Evolutionary conservation across 2,888 invertebrate genomes (phyloP), one percentile per base, ranked within the genome.

Genomic region (Drosophila eohydei): DNA sequence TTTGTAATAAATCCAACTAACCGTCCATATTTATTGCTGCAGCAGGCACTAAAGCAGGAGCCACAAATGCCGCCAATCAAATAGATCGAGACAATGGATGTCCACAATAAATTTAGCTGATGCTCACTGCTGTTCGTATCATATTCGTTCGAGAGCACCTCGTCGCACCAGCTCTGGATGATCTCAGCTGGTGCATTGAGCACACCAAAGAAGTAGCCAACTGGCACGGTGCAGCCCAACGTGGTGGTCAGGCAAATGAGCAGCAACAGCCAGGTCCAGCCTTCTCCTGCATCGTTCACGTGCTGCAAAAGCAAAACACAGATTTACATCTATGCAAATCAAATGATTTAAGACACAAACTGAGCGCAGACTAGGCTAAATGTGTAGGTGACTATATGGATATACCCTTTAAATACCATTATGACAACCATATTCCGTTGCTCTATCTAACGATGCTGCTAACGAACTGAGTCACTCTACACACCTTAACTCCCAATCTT

Each of bases 61-160:
- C 98, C 98, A 28, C 95, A 93, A 81, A 97, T 96, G 44, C 98
- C 98, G 7, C 98, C 98, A 38, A 98, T 95, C 38, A 98, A 94
- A 93, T 97, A 98, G 74, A 97, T 95, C 36, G 98, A 96, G 8
- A 98, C 97, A 28, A 97, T 94, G n/a, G 94, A 93, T 1, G 97
- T 95, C 97, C 97, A 98, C 11, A 97, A 91, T 52, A 96, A 91
- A 70, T 95, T 94, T 77, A 97, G 91, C 83, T 94, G 92, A 40
- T 88, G 82, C 0, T 92, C 83, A 32, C 91, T 91, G 44, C 96
- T 90, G 0, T 91, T 82, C 8, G 94, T 88, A 58, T 94, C 94
- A 92, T 95, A 96, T 30, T 94, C 94, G 40, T 93, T 93, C 52
- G 93, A 84, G 26, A 96, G 92, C 68, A 96, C 95, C 84, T 94